Evolutionary conservation across 2,113 vertebrate species (phyloP).

Genomic region (Zosterops pallidus): DNA sequence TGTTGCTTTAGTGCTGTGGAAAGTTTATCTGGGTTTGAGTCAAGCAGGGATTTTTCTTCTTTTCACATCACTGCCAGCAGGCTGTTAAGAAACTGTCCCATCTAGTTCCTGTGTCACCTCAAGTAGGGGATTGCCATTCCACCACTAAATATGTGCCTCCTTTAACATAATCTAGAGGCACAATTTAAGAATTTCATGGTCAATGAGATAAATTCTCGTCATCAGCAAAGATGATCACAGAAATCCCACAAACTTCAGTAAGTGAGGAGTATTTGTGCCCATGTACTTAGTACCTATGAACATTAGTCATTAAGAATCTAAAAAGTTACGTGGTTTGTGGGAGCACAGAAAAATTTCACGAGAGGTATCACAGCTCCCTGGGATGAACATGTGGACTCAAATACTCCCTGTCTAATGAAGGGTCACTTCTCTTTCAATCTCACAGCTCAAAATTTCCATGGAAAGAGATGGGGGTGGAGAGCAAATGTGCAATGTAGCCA

Average conservation of each 20-base stretch:
- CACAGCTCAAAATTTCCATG: background rate
- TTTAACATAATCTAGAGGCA: background rate
- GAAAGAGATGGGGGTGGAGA: background rate
- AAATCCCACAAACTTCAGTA: background rate
- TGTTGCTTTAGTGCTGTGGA: background rate
- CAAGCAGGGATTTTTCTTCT: background rate
- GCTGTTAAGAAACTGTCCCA: background rate
- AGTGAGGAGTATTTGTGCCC: background rate
- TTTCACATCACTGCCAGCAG: background rate
- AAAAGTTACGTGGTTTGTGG: background rate
- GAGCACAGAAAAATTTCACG: background rate
- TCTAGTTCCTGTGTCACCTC: background rate
- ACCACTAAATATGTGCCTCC: background rate
- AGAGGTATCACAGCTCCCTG: background rate
- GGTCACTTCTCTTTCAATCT: background rate
- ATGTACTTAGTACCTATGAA: background rate
- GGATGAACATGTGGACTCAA: background rate
- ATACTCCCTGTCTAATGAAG: background rate
- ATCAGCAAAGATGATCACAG: background rate
- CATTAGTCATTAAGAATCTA: background rate
- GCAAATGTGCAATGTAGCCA: background rate
- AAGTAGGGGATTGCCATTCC: background rate
- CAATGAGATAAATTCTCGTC: background rate
- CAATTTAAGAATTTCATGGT: background rate
- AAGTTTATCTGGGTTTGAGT: background rate